Conservation (phyloP, 2,113 vertebrate genomes). For the Camarhynchus parvulus region DNA sequence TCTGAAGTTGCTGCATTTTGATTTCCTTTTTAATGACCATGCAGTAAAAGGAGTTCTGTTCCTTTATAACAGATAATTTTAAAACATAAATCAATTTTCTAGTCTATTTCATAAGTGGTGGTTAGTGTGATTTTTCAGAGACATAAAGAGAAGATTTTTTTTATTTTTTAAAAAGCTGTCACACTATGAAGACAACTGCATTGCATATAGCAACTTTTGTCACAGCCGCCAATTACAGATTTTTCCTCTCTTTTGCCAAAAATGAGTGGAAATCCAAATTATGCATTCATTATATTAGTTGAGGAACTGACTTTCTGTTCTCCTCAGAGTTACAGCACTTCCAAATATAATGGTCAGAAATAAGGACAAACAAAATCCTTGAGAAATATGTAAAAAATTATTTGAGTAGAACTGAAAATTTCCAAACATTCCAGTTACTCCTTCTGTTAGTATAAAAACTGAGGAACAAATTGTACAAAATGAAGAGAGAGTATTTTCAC, state of each 20-base stretch:
- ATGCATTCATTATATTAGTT: not conserved
- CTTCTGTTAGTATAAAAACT: not conserved
- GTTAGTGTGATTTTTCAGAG: not conserved
- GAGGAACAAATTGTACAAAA: not conserved
- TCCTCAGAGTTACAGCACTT: not conserved
- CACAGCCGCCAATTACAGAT: not conserved
- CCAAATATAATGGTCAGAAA: not conserved
- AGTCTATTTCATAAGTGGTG: not conserved
- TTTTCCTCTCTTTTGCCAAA: not conserved
- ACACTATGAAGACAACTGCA: not conserved
- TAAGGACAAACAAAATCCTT: not conserved
- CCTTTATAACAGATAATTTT: not conserved
- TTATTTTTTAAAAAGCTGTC: not conserved
- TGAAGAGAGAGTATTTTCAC: not conserved
- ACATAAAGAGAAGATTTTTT: not conserved
- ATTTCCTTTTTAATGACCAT: not conserved
- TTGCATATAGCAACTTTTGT: not conserved
- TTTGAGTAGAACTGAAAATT: not conserved
- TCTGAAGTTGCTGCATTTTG: not conserved
- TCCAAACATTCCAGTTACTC: not conserved
- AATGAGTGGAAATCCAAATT: not conserved
- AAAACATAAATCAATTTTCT: not conserved
- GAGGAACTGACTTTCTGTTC: not conserved
- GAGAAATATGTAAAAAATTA: not conserved
- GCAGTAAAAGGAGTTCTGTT: not conserved